These are phyloP conservation scores for Elmis aenea DNA, from an alignment of 2,888 invertebrate species.

Conservation along the genomic window DNA sequence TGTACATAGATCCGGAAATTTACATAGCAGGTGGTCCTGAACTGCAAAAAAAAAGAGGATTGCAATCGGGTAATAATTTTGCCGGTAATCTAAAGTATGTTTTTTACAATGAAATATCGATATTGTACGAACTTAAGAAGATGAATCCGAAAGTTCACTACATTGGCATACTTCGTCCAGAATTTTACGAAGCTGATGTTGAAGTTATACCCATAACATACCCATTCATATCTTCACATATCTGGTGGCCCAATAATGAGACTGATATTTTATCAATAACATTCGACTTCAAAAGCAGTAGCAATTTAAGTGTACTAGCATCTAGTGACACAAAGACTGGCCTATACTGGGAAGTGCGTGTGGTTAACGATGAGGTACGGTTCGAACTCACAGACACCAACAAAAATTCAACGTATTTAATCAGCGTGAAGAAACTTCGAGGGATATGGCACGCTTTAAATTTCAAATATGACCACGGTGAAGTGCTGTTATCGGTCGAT, in stretches of 20 bases:
- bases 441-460: slow-evolving; percentile 82
- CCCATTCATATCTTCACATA: slow-evolving; percentile 85
- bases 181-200: slow-evolving; percentile 78
- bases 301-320: slow-evolving; percentile 73
- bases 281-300: slow-evolving; percentile 84
- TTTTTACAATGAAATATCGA: slow-evolving; percentile 88
- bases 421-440: slow-evolving; percentile 74
- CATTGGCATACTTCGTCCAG: slow-evolving; percentile 63
- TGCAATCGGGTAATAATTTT: slow-evolving; percentile 51
- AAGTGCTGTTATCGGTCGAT: slow-evolving; percentile 71
- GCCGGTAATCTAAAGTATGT: slow-evolving; percentile 84
- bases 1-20: slow-evolving; percentile 91
- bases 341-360: slow-evolving; percentile 85
- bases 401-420: slow-evolving; percentile 72
- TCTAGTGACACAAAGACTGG: slow-evolving; percentile 74
- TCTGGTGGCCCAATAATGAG: slow-evolving; percentile 81
- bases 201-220: slow-evolving; percentile 87
- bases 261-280: slow-evolving; percentile 69
- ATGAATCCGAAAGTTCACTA: slow-evolving; percentile 67
- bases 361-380: slow-evolving; percentile 79
- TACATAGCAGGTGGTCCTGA: slow-evolving; percentile 78
- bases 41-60: slow-evolving; percentile 74
- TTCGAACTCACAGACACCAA: slow-evolving; percentile 73
- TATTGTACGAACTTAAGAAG: slow-evolving; percentile 80
- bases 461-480: slow-evolving; percentile 68